phyloP scores from a whole-genome alignment of 2,113 vertebrate genomes.

The Onychostoma macrolepis region DNA sequence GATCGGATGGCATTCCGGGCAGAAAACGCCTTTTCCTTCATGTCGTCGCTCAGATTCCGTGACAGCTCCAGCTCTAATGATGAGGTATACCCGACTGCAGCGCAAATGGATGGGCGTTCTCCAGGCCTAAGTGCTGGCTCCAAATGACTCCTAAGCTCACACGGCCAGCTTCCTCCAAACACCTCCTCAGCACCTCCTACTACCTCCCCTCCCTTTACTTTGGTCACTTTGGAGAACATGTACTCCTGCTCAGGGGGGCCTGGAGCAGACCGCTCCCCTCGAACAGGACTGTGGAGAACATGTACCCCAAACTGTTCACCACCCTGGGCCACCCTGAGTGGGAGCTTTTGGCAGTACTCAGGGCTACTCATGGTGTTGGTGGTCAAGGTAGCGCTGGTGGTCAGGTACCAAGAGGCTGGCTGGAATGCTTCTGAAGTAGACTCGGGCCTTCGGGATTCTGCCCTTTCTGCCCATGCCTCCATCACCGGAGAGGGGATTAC shows the following conservation, averaged over 20 bases:
- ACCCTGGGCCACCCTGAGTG: slow-evolving; percentile 65
- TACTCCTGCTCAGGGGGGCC: slow-evolving; percentile 75
- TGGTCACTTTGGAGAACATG: slow-evolving; percentile 78
- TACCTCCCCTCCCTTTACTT: slow-evolving; percentile 71
- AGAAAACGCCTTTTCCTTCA: slow-evolving; percentile 97
- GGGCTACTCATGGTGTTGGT: slow-evolving; percentile 91
- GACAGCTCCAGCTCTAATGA: slow-evolving; percentile 88
- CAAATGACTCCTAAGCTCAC: slow-evolving; percentile 71
- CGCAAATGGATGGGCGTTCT: slow-evolving; percentile 77
- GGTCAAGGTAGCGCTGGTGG: slow-evolving; percentile 93
- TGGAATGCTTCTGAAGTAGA: slow-evolving; percentile 78
- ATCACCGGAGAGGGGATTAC: slow-evolving; percentile 52
- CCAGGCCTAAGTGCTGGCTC: slow-evolving; percentile 76
- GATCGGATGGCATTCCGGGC: slow-evolving; percentile 85
- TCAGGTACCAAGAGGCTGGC: slow-evolving; percentile 90
- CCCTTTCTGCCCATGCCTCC: slow-evolving; percentile 81
- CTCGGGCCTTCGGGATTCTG: slow-evolving; percentile 72
- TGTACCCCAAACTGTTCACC: slow-evolving; percentile 80
- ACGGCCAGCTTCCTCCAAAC: slow-evolving; percentile 83
- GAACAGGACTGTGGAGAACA: slow-evolving; percentile 83
- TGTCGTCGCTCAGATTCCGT: slow-evolving; percentile 94
- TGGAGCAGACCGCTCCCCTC: slow-evolving; percentile 67
- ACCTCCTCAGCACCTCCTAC: slow-evolving; percentile 77
- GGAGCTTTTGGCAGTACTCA: slow-evolving; percentile 88
- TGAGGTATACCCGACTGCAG: slow-evolving; percentile 84